phyloP scores from a whole-genome alignment of 2,113 vertebrate genomes.

The Ivindomyrus marchei region DNA sequence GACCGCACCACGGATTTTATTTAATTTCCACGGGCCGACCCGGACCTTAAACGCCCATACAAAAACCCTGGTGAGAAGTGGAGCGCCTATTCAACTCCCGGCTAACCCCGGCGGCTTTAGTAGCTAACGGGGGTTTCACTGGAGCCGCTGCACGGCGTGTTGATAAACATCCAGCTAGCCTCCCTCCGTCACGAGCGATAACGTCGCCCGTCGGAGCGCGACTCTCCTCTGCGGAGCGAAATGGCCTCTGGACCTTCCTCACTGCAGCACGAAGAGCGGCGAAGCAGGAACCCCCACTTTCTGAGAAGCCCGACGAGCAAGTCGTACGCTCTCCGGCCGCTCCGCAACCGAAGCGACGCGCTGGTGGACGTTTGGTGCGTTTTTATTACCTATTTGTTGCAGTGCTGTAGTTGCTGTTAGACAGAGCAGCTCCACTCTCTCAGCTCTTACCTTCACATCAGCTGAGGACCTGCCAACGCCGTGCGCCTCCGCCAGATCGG shows the following conservation, averaged over 20 bases:
- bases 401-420: slow-evolving; percentile 63
- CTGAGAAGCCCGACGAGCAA: slow-evolving; percentile 38
- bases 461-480: slow-evolving; percentile 60
- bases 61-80: not conserved
- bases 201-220: not conserved
- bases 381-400: slow-evolving; percentile 66
- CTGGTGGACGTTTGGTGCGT: slow-evolving; percentile 41
- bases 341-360: slow-evolving; percentile 31
- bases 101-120: not conserved
- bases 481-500: slow-evolving; percentile 51
- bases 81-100: not conserved
- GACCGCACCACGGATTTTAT: not conserved
- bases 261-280: slow-evolving; percentile 55
- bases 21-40: not conserved
- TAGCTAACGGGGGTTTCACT: not conserved
- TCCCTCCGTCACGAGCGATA: not conserved
- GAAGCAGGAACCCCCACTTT: slow-evolving; percentile 56
- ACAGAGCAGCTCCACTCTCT: slow-evolving; percentile 62
- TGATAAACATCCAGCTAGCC: not conserved
- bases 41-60: not conserved
- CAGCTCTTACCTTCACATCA: slow-evolving; percentile 56
- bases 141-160: not conserved
- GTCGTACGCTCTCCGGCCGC: slow-evolving; percentile 32
- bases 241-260: slow-evolving; percentile 55
- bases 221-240: slow-evolving; percentile 43